A percentile compares a stretch with the other conserved stretches of the same genome.
phyloP scores from a whole-genome alignment of 2,797 vertebrate species.

The Percopsis omiscomaycus region DNA sequence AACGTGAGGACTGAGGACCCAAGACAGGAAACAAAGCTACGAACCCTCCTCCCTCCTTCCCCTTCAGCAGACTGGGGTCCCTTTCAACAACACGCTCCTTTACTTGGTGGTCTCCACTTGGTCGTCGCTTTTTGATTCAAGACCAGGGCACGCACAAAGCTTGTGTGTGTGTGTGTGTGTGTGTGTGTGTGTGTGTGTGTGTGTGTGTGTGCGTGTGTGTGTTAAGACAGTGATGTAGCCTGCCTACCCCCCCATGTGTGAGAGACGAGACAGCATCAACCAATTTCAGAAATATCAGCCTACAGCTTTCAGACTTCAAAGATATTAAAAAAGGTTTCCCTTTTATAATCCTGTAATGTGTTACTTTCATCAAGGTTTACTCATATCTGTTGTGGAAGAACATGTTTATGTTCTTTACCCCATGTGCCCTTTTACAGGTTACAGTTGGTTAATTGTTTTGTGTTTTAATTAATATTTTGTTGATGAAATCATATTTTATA shows the following conservation, averaged over 20 bases:
- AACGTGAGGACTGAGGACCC: slow-evolving; percentile 49
- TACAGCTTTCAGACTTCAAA: too few species aligned
- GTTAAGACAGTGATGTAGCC: too few species aligned
- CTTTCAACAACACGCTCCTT: slow-evolving; percentile 40
- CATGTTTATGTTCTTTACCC: too few species aligned
- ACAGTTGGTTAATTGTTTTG: neutral
- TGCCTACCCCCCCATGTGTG: too few species aligned
- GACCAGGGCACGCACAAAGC: slow-evolving; percentile 44
- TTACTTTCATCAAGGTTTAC: too few species aligned
- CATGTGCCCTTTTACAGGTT: neutral
- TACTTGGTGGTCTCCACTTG: slow-evolving; percentile 37
- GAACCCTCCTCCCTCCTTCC: slow-evolving; percentile 1
- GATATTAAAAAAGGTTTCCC: too few species aligned
- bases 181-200: slow-evolving; percentile 30
- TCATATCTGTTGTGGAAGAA: too few species aligned
- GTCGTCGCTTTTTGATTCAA: slow-evolving; percentile 78
- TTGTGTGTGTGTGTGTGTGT: slow-evolving; percentile 34
- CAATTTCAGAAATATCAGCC: too few species aligned
- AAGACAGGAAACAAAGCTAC: slow-evolving; percentile 52
- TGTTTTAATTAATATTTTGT: neutral
- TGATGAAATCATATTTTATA: neutral
- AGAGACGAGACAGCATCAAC: neutral
- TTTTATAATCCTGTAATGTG: too few species aligned
- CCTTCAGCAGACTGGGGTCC: slow-evolving; percentile 25
- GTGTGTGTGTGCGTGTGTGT: slow-evolving; percentile 34